Conservation (phyloP, 2,113 vertebrate species). For the Poicephalus gulielmi region DNA sequence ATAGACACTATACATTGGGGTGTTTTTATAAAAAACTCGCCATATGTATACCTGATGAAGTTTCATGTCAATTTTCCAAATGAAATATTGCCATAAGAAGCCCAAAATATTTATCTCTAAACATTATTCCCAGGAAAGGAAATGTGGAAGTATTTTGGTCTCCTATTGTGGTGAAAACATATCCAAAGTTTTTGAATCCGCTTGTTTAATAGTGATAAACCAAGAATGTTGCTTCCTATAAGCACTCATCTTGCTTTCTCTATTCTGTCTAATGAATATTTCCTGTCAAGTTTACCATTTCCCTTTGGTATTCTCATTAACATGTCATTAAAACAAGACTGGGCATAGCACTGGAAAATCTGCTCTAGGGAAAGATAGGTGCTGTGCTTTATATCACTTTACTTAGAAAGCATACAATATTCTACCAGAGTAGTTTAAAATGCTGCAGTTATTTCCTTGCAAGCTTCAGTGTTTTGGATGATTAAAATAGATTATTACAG, state of each 20-base stretch:
- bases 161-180: neutral
- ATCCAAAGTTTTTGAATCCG: neutral
- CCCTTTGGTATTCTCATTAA: conserved; percentile 11
- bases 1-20: accelerated
- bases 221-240: neutral
- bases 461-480: neutral
- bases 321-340: neutral
- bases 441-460: neutral
- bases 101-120: neutral
- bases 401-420: neutral
- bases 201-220: neutral
- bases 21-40: neutral
- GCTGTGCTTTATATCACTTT: neutral
- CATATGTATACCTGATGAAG: neutral
- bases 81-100: neutral
- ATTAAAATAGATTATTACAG: neutral
- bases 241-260: neutral
- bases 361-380: neutral
- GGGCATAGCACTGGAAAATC: neutral
- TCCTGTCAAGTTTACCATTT: neutral
- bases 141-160: neutral
- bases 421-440: neutral
- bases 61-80: neutral
- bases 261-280: neutral
- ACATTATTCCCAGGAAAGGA: neutral